A percentile compares a stretch with the other conserved stretches of the same genome.
phyloP scores from a whole-genome alignment of 2,113 vertebrate species.

The Cyphomyrus plagiostoma region DNA sequence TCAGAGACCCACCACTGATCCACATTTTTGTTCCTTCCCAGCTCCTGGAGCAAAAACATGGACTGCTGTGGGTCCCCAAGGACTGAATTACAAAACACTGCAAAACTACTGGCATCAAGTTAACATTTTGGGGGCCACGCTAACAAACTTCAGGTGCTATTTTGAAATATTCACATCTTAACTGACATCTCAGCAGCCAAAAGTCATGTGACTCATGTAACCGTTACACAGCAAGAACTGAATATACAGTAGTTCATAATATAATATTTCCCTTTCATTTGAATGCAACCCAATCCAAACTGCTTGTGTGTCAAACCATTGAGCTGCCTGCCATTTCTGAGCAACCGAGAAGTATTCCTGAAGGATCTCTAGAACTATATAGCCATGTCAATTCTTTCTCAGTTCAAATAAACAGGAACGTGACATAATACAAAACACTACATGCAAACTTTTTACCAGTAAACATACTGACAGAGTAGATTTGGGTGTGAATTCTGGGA shows the following conservation, averaged over 20 bases:
- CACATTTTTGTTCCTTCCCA: neutral
- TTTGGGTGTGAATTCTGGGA: neutral
- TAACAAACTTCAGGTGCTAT: neutral
- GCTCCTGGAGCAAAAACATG: neutral
- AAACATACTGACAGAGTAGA: neutral
- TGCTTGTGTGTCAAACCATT: neutral
- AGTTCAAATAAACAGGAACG: neutral
- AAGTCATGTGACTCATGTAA: neutral
- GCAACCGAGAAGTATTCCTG: neutral
- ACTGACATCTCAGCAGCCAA: neutral
- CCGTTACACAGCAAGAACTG: neutral
- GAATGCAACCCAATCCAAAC: neutral
- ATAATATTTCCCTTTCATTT: neutral
- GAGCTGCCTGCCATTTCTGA: neutral
- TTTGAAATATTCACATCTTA: neutral
- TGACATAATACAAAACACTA: neutral
- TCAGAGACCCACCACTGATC: neutral
- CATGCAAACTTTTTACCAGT: neutral
- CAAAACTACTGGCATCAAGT: neutral
- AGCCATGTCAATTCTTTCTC: neutral
- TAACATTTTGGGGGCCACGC: neutral
- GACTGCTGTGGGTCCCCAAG: neutral
- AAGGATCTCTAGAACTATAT: neutral
- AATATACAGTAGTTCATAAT: neutral
- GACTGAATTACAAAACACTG: neutral